Conservation (phyloP, 2,888 invertebrate species). For the Eudasyphora cyanicolor region DNA sequence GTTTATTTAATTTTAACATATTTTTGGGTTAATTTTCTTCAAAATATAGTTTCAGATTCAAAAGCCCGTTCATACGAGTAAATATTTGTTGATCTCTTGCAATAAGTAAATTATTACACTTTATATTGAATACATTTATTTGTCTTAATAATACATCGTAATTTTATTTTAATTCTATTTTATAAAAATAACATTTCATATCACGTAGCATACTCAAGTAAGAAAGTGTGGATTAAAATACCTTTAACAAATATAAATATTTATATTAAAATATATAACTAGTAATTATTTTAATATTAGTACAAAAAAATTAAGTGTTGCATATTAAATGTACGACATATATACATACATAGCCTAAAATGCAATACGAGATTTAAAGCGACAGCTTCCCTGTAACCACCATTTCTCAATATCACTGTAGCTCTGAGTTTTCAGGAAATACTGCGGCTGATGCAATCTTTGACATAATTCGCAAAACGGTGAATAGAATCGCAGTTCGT, state of each 20-base stretch:
- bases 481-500: constrained; percentile 77
- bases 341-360: constrained; percentile 51
- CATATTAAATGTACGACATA: not conserved
- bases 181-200: no score
- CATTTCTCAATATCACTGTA: constrained; percentile 76
- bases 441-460: constrained; percentile 71
- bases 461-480: constrained; percentile 77
- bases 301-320: not conserved
- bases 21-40: no score
- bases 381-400: constrained; percentile 76
- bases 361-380: constrained; percentile 71
- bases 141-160: no score
- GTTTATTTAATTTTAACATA: no score
- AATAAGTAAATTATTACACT: no score
- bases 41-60: no score
- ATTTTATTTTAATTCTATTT: no score
- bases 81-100: no score
- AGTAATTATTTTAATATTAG: constrained; percentile 5
- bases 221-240: no score
- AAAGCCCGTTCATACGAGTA: no score
- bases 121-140: no score
- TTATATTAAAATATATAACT: constrained; percentile 16
- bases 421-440: constrained; percentile 69
- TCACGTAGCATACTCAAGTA: no score
- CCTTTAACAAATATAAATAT: not conserved